phyloP scores from a whole-genome alignment of 2,113 vertebrate species.

The Salvelinus namaycush region DNA sequence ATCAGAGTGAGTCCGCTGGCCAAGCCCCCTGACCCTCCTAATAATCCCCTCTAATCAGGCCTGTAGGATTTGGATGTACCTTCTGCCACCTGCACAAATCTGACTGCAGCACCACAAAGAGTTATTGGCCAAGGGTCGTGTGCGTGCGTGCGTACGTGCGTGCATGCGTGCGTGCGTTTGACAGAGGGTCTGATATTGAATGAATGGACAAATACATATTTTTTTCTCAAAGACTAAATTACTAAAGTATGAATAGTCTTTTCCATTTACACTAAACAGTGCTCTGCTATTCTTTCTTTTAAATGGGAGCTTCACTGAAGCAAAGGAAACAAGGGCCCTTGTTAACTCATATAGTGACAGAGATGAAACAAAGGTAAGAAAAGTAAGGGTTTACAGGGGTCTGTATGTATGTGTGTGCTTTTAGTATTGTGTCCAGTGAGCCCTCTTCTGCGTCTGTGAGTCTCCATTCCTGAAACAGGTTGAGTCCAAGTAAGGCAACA shows the following conservation, averaged over 20 bases:
- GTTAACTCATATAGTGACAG: too few species aligned
- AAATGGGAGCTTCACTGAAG: too few species aligned
- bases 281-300: too few species aligned
- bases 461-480: not conserved
- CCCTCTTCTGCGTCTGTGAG: too few species aligned
- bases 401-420: constrained; percentile 17
- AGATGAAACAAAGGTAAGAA: too few species aligned
- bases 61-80: constrained; percentile 72
- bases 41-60: constrained; percentile 77
- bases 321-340: too few species aligned
- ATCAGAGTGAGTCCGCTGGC: constrained; percentile 46
- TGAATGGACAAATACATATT: too few species aligned
- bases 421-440: not conserved
- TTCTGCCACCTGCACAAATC: constrained; percentile 72
- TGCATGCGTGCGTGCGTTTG: not conserved
- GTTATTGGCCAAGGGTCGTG: constrained; percentile 17
- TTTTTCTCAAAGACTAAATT: too few species aligned
- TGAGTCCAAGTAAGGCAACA: too few species aligned
- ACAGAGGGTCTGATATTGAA: too few species aligned
- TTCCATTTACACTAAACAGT: not conserved
- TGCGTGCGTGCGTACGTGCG: not conserved
- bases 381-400: not conserved
- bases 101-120: constrained; percentile 39
- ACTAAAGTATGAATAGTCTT: too few species aligned
- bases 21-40: constrained; percentile 56